Percentiles rank a stretch among this genome's conserved stretches.
Conservation (phyloP, 2,113 vertebrate genomes). For the Petrocephalus zakoni region DNA sequence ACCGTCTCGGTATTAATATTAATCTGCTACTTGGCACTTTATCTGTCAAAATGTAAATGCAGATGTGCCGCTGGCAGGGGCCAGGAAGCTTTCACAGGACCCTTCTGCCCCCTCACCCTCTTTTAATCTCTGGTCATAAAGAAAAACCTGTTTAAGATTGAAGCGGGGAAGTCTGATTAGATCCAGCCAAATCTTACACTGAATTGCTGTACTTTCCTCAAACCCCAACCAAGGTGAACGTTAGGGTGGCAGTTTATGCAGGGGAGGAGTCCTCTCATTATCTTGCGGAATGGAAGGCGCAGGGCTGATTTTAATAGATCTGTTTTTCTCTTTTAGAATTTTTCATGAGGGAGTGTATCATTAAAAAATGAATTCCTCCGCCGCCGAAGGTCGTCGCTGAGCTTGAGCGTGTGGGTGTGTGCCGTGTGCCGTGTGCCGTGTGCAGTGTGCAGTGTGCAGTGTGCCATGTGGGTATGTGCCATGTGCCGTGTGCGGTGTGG, state of each 20-base stretch:
- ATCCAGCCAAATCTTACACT: not conserved
- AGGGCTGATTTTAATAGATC: not conserved
- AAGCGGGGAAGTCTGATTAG: not conserved
- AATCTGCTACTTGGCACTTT: not conserved
- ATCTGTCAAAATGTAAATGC: not conserved
- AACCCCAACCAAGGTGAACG: not conserved
- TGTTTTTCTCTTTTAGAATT: not conserved
- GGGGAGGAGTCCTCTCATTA: not conserved
- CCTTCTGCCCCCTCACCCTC: not conserved
- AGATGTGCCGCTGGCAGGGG: not conserved
- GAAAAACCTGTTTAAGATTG: not conserved
- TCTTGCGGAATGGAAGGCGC: not conserved
- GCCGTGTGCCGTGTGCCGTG: no score
- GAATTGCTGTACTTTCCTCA: not conserved
- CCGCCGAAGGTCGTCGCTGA: not conserved
- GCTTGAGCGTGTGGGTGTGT: not conserved
- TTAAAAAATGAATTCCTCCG: not conserved
- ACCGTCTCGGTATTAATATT: not conserved
- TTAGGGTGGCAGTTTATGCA: not conserved
- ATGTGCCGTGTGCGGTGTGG: no score
- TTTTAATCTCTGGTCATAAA: not conserved
- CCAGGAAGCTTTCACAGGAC: not conserved
- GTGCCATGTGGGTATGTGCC: no score
- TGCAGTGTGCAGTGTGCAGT: no score
- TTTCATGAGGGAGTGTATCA: not conserved